Percentiles rank a stretch among this genome's conserved stretches.
These are phyloP conservation scores for Craterocephalus amniculus DNA, from an alignment of 2,797 vertebrate species.

Conservation along the genomic window DNA sequence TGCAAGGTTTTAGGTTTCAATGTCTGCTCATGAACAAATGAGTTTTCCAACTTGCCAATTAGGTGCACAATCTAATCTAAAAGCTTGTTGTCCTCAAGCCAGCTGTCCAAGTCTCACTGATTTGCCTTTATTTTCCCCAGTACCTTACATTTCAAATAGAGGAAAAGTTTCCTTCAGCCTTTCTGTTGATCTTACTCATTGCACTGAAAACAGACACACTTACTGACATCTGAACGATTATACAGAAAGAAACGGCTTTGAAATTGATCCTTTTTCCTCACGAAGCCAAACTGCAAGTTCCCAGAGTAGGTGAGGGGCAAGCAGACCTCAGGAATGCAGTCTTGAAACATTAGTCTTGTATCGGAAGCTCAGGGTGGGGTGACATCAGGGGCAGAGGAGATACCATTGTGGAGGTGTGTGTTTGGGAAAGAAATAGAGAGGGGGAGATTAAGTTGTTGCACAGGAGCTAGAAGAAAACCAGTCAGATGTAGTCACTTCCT, in stretches of 20 bases:
- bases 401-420: constrained; percentile 34
- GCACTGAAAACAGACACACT: neutral
- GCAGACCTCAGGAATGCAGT: constrained; percentile 58
- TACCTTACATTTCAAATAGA: neutral
- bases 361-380: constrained; percentile 58
- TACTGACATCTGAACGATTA: neutral
- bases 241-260: constrained; percentile 5
- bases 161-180: neutral
- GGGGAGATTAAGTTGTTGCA: neutral
- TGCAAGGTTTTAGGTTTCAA: constrained; percentile 85
- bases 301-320: constrained; percentile 46
- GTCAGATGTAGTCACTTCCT: constrained; percentile 69
- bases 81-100: constrained; percentile 47
- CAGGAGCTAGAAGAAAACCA: constrained; percentile 27
- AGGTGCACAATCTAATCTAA: constrained; percentile 68
- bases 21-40: constrained; percentile 74
- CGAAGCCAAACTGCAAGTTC: constrained; percentile 40
- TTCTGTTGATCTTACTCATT: neutral
- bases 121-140: constrained; percentile 15
- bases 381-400: constrained; percentile 43
- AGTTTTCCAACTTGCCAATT: constrained; percentile 81
- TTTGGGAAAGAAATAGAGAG: neutral
- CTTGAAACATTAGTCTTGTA: constrained; percentile 70
- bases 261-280: constrained; percentile 19
- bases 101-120: constrained; percentile 30